phyloP scores from a whole-genome alignment of 2,113 vertebrate species.

The Callorhinus ursinus region DNA sequence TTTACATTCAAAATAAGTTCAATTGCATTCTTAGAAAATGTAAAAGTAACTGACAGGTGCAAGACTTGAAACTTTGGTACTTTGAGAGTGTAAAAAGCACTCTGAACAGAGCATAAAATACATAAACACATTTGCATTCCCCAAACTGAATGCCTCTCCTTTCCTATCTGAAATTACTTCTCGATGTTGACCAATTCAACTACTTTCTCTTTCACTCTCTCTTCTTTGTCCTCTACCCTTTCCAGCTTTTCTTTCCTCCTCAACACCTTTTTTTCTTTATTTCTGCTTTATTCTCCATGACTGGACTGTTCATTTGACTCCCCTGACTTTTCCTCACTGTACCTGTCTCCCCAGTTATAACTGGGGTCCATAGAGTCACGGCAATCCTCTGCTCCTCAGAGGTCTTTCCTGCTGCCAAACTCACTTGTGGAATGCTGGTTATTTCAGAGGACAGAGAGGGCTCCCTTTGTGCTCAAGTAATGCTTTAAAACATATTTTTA shows the following conservation, averaged over 20 bases:
- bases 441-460: neutral
- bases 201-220: neutral
- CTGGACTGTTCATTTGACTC: neutral
- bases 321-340: neutral
- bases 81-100: neutral
- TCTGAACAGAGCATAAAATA: neutral
- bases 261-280: neutral
- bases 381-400: neutral
- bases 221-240: neutral
- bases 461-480: neutral
- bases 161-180: neutral
- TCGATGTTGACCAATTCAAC: neutral
- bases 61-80: neutral
- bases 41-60: neutral
- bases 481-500: neutral
- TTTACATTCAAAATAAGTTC: neutral
- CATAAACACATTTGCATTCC: neutral
- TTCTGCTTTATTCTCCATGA: neutral
- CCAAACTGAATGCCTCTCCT: neutral
- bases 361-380: neutral
- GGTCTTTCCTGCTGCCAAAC: neutral
- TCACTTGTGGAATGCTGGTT: neutral
- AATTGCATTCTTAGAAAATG: neutral
- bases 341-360: neutral
- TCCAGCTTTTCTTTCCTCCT: neutral